Conservation (phyloP, 2,888 invertebrate genomes). For the Drosophila tripunctata region DNA sequence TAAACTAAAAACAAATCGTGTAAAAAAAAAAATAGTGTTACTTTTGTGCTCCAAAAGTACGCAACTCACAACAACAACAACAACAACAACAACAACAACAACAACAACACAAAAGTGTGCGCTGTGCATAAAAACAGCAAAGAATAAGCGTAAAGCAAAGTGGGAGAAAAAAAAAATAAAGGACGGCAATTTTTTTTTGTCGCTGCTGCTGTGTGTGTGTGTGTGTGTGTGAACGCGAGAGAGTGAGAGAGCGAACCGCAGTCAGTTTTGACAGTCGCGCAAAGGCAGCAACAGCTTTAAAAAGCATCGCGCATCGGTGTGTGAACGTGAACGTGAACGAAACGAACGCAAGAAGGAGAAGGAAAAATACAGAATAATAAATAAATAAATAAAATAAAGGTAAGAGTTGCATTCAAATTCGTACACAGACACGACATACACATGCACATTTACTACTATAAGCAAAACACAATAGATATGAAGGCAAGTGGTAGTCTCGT, state of each 20-base stretch:
- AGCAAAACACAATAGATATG: conserved; percentile 12
- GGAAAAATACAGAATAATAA: too few species aligned
- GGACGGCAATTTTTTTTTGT: conserved; percentile 16
- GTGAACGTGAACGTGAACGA: too few species aligned
- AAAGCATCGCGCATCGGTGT: conserved; percentile 14
- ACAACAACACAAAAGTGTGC: too few species aligned
- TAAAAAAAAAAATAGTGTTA: too few species aligned
- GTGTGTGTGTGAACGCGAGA: conserved; percentile 2
- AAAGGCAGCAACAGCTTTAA: conserved; percentile 35
- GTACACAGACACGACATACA: conserved; percentile 19
- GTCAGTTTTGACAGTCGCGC: conserved; percentile 18
- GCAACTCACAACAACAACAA: conserved; percentile 19
- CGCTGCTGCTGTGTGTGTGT: conserved; percentile 35
- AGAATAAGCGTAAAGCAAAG: not conserved
- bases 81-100: too few species aligned
- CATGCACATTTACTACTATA: conserved; percentile 3
- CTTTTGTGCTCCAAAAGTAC: conserved; percentile 15
- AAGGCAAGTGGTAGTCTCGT: too few species aligned
- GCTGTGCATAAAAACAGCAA: conserved; percentile 11
- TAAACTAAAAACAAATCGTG: not conserved
- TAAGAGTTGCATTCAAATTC: conserved; percentile 55
- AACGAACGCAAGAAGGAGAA: conserved; percentile 18
- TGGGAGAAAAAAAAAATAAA: not conserved
- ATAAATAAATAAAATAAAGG: too few species aligned
- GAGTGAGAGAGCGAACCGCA: conserved; percentile 17